Conservation (phyloP, 2,113 vertebrate species). For the Fulica atra region DNA sequence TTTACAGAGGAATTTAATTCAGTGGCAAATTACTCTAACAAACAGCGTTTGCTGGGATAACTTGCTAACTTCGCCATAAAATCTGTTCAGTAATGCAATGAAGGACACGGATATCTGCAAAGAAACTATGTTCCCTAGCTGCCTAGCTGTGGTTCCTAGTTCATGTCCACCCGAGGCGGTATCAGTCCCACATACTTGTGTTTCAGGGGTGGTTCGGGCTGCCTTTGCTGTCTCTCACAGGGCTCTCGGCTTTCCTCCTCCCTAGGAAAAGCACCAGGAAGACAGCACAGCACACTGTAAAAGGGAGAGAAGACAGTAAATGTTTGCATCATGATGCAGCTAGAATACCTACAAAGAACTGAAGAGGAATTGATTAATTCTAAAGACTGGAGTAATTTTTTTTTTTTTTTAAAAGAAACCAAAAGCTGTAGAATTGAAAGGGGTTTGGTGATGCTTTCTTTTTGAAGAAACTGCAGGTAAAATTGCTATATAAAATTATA, state of each 20-base stretch:
- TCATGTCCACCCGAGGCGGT: background rate
- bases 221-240: too few relatives aligned
- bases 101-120: background rate
- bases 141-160: background rate
- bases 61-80: background rate
- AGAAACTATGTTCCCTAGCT: background rate
- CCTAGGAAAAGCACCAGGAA: rapidly evolving
- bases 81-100: background rate
- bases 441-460: background rate
- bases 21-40: background rate
- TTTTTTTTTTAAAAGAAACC: too few relatives aligned
- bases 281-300: rapidly evolving
- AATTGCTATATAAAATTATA: background rate
- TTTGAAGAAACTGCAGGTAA: background rate
- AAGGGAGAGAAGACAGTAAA: background rate
- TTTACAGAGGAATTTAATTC: constrained; percentile 40
- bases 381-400: background rate
- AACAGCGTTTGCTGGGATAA: background rate
- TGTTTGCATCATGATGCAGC: background rate
- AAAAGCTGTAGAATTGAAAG: background rate
- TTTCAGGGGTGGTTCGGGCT: background rate
- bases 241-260: background rate
- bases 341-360: background rate
- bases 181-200: background rate
- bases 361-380: background rate